phyloP scores from a whole-genome alignment of 2,113 vertebrate species.

The Ptyas mucosa region DNA sequence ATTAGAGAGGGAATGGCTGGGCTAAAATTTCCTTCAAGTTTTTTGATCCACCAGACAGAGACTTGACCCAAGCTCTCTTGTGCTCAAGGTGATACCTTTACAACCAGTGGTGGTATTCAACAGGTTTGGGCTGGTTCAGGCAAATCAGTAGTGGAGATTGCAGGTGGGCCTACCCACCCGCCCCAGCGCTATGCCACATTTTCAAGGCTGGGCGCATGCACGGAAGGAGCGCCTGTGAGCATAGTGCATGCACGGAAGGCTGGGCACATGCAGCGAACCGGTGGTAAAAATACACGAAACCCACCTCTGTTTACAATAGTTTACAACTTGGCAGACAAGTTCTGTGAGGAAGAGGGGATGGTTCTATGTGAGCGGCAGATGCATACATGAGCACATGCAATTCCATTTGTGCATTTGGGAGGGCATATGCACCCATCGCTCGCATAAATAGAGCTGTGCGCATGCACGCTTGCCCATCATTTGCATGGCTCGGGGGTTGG shows the following conservation, averaged over 20 bases:
- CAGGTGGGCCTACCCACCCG: too few species aligned
- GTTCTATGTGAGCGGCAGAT: not conserved
- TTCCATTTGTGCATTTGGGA: not conserved
- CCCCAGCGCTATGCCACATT: too few species aligned
- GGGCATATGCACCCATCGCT: not conserved
- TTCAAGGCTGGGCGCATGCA: too few species aligned
- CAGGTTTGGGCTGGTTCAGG: too few species aligned
- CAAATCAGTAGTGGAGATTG: too few species aligned
- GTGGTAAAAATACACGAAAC: too few species aligned
- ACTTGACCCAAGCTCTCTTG: not conserved
- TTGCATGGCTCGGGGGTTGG: not conserved
- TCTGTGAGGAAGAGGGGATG: not conserved
- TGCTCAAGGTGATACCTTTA: not conserved
- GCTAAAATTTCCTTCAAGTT: not conserved
- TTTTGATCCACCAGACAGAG: not conserved
- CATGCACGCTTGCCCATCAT: not conserved
- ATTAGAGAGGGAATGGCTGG: not conserved
- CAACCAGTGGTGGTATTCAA: not conserved
- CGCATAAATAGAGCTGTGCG: not conserved
- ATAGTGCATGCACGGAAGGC: too few species aligned
- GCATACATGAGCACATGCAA: not conserved
- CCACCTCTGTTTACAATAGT: too few species aligned
- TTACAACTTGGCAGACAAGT: not conserved
- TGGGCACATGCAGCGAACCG: too few species aligned
- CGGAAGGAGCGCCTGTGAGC: too few species aligned